These are phyloP conservation scores for Artibeus jamaicensis DNA, from an alignment of 2,797 vertebrate genomes.

Conservation along the genomic window DNA sequence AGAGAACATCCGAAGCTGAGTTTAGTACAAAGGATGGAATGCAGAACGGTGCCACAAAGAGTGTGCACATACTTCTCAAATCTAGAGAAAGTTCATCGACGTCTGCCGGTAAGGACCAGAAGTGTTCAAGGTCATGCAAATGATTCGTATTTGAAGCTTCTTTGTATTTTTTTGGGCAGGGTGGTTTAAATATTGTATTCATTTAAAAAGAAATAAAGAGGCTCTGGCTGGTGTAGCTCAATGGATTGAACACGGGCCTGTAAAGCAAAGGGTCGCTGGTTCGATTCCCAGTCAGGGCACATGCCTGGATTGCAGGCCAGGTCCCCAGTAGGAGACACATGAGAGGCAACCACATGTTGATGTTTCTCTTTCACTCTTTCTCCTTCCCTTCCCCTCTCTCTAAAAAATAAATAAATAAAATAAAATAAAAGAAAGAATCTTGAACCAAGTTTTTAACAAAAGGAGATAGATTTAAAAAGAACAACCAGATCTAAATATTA, in stretches of 20 bases:
- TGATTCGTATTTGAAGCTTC: background rate
- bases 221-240: no score
- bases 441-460: background rate
- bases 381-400: no score
- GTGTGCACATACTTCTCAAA: background rate
- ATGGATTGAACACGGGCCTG: no score
- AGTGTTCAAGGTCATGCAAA: background rate
- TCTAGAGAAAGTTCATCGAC: background rate
- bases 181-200: background rate
- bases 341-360: no score
- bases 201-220: background rate
- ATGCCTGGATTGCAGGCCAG: no score
- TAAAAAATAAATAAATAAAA: no score
- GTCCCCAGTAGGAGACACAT: no score
- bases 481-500: no score
- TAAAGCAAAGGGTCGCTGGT: no score
- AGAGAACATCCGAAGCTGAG: background rate
- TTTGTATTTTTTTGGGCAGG: background rate
- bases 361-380: no score
- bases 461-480: background rate
- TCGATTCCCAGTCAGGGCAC: no score
- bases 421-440: background rate
- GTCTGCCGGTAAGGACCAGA: background rate
- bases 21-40: background rate
- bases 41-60: background rate